Conservation (phyloP, 1,140 invertebrate species). For the Euglossa dilemma region DNA sequence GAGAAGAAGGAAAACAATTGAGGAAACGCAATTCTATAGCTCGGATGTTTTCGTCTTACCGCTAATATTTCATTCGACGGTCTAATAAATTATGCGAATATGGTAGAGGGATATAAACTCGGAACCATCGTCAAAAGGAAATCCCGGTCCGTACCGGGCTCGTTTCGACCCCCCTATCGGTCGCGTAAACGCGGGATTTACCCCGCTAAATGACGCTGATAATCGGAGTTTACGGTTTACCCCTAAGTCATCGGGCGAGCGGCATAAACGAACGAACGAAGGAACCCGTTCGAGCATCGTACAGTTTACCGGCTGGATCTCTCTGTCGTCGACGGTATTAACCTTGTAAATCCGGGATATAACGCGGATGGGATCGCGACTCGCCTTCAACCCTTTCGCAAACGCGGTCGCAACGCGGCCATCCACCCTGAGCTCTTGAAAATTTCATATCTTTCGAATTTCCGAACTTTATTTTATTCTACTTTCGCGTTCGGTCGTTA, state of each 20-base stretch:
- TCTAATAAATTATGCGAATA: neutral
- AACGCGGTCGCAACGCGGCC: too few species aligned
- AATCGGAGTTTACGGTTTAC: neutral
- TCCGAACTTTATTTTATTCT: too few species aligned
- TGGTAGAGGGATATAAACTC: neutral
- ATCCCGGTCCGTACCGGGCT: neutral
- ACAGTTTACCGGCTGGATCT: neutral
- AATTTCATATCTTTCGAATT: too few species aligned
- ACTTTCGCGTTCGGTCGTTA: too few species aligned
- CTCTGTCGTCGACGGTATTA: constrained; percentile 5
- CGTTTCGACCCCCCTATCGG: neutral
- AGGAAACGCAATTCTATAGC: too few species aligned
- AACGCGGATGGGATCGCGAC: neutral
- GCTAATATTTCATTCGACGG: neutral
- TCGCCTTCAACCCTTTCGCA: constrained; percentile 2
- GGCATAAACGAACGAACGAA: neutral
- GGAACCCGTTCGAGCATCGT: neutral
- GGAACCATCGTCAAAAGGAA: neutral
- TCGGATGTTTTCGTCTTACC: neutral
- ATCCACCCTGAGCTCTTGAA: too few species aligned
- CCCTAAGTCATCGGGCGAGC: neutral
- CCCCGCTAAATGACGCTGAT: neutral
- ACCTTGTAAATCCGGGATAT: constrained; percentile 15
- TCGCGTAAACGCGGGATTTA: neutral
- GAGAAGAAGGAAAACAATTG: too few species aligned